Percentiles rank a stretch among this genome's conserved stretches.
These are phyloP conservation scores for Darevskia nairensis DNA, from an alignment of 2,797 vertebrate species.

Conservation along the genomic window DNA sequence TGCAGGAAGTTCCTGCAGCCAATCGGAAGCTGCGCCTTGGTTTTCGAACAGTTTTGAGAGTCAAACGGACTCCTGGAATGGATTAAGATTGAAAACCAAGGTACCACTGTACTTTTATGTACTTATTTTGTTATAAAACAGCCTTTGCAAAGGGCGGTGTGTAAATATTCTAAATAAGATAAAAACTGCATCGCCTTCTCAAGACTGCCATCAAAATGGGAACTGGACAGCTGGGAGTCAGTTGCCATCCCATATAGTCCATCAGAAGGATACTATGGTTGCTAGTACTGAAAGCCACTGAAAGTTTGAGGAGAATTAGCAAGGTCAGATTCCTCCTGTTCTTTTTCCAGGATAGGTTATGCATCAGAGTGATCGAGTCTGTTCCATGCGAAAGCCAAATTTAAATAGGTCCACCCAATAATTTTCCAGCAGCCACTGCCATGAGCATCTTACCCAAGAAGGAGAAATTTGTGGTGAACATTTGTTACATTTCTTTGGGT, in stretches of 20 bases:
- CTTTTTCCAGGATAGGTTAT: not conserved
- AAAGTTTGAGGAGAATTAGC: not conserved
- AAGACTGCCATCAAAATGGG: not conserved
- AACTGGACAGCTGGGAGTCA: not conserved
- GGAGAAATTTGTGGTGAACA: not conserved
- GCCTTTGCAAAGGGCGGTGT: too few relatives aligned
- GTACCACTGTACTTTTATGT: too few relatives aligned
- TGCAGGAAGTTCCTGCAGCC: too few relatives aligned
- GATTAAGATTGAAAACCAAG: too few relatives aligned
- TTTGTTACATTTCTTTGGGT: not conserved
- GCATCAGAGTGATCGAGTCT: too few relatives aligned
- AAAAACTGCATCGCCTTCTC: not conserved
- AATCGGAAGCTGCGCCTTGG: too few relatives aligned
- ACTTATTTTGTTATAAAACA: too few relatives aligned
- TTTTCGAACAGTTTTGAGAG: too few relatives aligned
- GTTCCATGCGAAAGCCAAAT: not conserved
- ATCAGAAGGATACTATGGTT: not conserved
- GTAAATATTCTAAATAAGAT: too few relatives aligned
- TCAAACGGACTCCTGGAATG: too few relatives aligned
- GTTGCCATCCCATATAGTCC: not conserved
- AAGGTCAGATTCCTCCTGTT: not conserved
- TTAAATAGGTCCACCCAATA: not conserved
- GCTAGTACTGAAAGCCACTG: not conserved
- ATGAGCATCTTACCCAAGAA: not conserved
- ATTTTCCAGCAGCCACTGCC: not conserved